Conservation (phyloP, 2,888 invertebrate genomes). For the Seira ritae region DNA sequence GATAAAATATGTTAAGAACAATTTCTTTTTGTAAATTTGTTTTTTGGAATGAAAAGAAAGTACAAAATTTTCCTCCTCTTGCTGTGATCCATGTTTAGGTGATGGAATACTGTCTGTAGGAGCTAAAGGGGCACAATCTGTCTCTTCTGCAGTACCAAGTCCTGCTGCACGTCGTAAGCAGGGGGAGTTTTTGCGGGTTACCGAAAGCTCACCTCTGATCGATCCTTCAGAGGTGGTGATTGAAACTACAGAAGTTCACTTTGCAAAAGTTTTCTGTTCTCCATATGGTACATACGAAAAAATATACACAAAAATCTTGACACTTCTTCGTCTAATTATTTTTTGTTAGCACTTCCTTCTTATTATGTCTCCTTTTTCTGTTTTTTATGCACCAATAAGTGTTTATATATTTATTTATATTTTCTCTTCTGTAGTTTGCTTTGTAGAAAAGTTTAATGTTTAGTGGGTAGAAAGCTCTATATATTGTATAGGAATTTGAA, state of each 20-base stretch:
- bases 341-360: slow-evolving; percentile 24
- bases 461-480: background rate
- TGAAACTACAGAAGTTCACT: slow-evolving; percentile 84
- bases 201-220: slow-evolving; percentile 81
- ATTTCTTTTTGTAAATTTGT: background rate
- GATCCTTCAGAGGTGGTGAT: slow-evolving; percentile 86
- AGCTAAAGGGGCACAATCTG: slow-evolving; percentile 64
- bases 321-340: slow-evolving; percentile 4
- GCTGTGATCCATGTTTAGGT: slow-evolving; percentile 63
- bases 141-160: slow-evolving; percentile 69
- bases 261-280: slow-evolving; percentile 86
- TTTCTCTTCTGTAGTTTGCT: slow-evolving; percentile 1
- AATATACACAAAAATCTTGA: slow-evolving; percentile 24
- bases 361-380: slow-evolving; percentile 15
- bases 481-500: background rate
- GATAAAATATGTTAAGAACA: background rate
- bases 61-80: slow-evolving; percentile 24
- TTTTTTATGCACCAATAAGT: background rate
- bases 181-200: slow-evolving; percentile 79
- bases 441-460: background rate
- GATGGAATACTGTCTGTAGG: slow-evolving; percentile 62
- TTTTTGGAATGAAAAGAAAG: background rate
- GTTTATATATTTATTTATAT: slow-evolving; percentile 1
- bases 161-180: slow-evolving; percentile 72
- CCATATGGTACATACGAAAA: slow-evolving; percentile 80